Evolutionary conservation across 2,888 invertebrate species (phyloP), one percentile per base, ranked within the genome.

Genomic region (Calameuta pallipes): DNA sequence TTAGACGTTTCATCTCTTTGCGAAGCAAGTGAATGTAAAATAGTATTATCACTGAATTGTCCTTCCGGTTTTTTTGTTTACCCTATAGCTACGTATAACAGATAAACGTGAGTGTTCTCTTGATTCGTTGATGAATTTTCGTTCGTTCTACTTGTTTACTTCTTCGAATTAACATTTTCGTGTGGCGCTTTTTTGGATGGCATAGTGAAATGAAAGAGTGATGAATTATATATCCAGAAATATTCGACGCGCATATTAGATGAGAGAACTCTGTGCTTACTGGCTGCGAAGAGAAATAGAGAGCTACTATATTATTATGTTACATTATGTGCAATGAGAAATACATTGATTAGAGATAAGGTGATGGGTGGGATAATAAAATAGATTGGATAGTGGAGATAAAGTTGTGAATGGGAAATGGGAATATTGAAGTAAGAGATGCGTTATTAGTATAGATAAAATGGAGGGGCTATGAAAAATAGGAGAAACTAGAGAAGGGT

Each of bases 321-420:
- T 80, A 83, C 78, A 82, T 75, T 83, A 81, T 79, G 82, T 83
- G 80, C 80, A 82, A 77, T 82, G 36, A 79, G 81, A 77, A 75
- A 23, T 56, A 56, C 56, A 56, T 56, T 56, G 56, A 56, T 56
- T 56, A 56, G 56, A 56, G 23, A 56, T 56, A 56, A 23, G 23
- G 56, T 56, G 56, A 56, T 56, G 23, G 23, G 23, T 56, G 56
- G 56, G 56, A 56, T 56, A 56, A 23, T 56, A 56, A 56, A 56
- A 56, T 56, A 56, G 56, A 56, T 56, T 56, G 56, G 56, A 56
- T 9, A 2, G 23, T 23, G 23, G 23, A 9, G 15, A 56, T 56
- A 56, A 56, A 9, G 23, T 56, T 56, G 15, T 56, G 56, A 56
- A 56, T 56, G 56, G 41, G 23, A 56, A 56, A 56, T 56, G 23